These are phyloP conservation scores for Drosophila navojoa DNA, from an alignment of 1,140 invertebrate genomes.

Conservation along the genomic window DNA sequence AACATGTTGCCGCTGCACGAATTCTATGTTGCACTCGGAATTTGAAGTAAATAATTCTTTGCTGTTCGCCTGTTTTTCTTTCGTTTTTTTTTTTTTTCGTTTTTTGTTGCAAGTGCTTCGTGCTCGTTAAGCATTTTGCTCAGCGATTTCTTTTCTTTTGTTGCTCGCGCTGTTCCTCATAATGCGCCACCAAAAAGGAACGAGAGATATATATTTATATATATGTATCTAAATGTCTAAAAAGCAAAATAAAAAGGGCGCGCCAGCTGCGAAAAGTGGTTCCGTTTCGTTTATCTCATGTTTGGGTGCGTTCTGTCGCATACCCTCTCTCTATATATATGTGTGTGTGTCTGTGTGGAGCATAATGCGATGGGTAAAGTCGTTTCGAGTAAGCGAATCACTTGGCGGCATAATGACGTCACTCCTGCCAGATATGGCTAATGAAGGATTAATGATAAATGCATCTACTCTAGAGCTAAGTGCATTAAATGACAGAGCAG, in stretches of 20 bases:
- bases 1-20: conserved; percentile 78
- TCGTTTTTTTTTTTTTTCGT: conserved; percentile 22
- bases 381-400: neutral
- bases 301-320: conserved; percentile 45
- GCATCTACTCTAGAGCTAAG: neutral
- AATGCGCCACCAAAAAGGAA: conserved; percentile 50
- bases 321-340: conserved; percentile 1
- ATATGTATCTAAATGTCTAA: conserved; percentile 12
- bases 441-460: conserved; percentile 27
- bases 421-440: conserved; percentile 14
- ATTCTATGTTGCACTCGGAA: conserved; percentile 80
- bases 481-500: neutral
- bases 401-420: conserved; percentile 38
- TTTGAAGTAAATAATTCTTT: conserved; percentile 82
- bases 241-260: conserved; percentile 42
- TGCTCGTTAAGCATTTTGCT: conserved; percentile 79
- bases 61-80: conserved; percentile 35
- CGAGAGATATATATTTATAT: conserved; percentile 14
- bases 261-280: conserved; percentile 70
- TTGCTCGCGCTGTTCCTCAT: conserved; percentile 49
- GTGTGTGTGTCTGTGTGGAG: no score
- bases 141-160: conserved; percentile 56
- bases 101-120: conserved; percentile 67
- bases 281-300: conserved; percentile 81
- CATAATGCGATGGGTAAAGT: conserved; percentile 32